phyloP scores from a whole-genome alignment of 2,113 vertebrate genomes.

The Sorex fumeus region DNA sequence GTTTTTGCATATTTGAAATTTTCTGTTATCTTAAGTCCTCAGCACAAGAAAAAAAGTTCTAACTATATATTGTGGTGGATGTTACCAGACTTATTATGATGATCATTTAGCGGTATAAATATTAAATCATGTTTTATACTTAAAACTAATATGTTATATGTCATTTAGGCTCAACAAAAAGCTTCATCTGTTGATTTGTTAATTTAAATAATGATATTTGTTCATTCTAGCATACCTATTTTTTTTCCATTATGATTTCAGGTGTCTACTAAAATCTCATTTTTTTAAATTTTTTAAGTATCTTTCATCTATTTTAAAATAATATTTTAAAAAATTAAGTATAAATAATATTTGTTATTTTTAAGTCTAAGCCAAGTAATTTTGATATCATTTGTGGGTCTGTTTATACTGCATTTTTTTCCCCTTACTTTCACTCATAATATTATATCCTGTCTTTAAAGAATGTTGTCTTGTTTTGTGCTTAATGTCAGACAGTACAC shows the following conservation, averaged over 20 bases:
- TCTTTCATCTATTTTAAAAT: neutral
- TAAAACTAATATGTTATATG: neutral
- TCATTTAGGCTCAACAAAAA: neutral
- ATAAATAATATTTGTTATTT: neutral
- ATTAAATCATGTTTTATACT: neutral
- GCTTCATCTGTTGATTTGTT: neutral
- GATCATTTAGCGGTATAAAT: neutral
- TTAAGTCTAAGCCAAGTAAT: neutral
- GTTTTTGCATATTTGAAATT: neutral
- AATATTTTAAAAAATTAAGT: neutral
- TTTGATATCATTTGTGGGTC: neutral
- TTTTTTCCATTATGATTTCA: neutral
- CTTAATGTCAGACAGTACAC: neutral
- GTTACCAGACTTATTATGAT: neutral
- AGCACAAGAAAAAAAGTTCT: neutral
- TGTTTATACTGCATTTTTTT: neutral
- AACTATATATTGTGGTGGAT: neutral
- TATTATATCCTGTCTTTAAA: neutral
- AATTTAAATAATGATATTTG: slow-evolving; percentile 23
- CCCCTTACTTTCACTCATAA: neutral
- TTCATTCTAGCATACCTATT: neutral
- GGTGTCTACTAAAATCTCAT: neutral
- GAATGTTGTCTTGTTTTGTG: neutral
- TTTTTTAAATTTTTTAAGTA: neutral
- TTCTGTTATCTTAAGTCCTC: neutral